A percentile compares a stretch with the other conserved stretches of the same genome.
phyloP scores from a whole-genome alignment of 23 tunicate species.

The Diplosoma virens region DNA sequence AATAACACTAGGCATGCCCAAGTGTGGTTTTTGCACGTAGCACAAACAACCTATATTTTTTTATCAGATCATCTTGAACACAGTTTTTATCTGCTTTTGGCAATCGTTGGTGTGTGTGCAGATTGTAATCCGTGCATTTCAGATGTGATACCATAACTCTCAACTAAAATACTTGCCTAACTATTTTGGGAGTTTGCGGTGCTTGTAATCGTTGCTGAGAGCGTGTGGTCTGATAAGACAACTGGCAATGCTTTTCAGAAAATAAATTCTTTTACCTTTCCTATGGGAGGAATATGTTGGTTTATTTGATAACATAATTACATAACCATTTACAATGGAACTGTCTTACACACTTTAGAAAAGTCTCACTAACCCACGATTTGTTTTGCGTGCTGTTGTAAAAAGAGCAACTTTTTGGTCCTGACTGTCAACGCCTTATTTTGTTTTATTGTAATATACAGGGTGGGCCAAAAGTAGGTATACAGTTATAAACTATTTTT shows the following conservation, averaged over 20 bases:
- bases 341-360: too few species aligned
- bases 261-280: not conserved
- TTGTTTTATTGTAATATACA: not conserved
- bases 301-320: too few species aligned
- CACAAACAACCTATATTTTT: not conserved
- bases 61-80: not conserved
- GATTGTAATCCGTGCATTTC: too few species aligned
- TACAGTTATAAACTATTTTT: not conserved
- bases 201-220: not conserved
- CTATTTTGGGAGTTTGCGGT: not conserved
- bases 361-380: too few species aligned
- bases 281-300: too few species aligned
- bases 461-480: not conserved
- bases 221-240: not conserved
- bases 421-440: not conserved
- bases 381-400: not conserved
- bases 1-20: not conserved
- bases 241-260: not conserved
- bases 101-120: not conserved
- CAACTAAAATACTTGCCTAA: not conserved
- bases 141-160: too few species aligned
- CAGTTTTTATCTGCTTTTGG: not conserved
- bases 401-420: not conserved
- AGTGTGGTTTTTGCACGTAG: not conserved
- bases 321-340: too few species aligned